These are phyloP conservation scores for Emydocephalus ijimae DNA, from an alignment of 2,113 vertebrate genomes.

Conservation along the genomic window DNA sequence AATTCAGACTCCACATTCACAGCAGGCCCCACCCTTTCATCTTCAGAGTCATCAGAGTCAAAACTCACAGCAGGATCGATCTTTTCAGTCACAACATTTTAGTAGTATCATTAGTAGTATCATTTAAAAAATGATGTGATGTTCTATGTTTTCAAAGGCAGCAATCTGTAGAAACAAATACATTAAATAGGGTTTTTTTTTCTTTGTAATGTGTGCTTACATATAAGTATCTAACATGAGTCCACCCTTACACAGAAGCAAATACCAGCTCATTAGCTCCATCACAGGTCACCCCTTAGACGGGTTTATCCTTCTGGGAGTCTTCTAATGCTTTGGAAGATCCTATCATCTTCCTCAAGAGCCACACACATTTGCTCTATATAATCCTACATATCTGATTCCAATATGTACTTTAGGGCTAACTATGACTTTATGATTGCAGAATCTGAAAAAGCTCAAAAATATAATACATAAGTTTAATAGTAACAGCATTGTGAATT, in stretches of 20 bases:
- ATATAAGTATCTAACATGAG: background rate
- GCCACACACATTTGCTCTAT: background rate
- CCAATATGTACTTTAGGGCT: slow-evolving; percentile 17
- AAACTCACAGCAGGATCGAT: too few species aligned
- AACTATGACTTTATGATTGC: slow-evolving; percentile 43
- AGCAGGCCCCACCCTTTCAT: too few species aligned
- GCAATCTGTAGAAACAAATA: background rate
- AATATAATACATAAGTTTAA: slow-evolving; percentile 33
- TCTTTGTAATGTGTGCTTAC: background rate
- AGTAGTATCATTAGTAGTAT: background rate
- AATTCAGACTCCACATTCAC: too few species aligned
- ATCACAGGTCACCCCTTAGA: background rate
- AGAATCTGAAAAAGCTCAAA: slow-evolving; percentile 40
- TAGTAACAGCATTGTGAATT: slow-evolving; percentile 16
- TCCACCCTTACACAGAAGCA: background rate
- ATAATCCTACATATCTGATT: background rate
- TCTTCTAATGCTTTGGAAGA: background rate
- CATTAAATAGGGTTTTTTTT: background rate
- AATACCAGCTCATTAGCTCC: background rate
- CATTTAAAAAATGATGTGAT: background rate
- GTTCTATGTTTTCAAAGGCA: background rate
- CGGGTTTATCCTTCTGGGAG: background rate
- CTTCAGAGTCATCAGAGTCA: too few species aligned
- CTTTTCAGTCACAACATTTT: background rate
- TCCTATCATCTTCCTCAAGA: background rate